phyloP scores from a whole-genome alignment of 2,797 vertebrate species.

The Pyrocephalus nanus region DNA sequence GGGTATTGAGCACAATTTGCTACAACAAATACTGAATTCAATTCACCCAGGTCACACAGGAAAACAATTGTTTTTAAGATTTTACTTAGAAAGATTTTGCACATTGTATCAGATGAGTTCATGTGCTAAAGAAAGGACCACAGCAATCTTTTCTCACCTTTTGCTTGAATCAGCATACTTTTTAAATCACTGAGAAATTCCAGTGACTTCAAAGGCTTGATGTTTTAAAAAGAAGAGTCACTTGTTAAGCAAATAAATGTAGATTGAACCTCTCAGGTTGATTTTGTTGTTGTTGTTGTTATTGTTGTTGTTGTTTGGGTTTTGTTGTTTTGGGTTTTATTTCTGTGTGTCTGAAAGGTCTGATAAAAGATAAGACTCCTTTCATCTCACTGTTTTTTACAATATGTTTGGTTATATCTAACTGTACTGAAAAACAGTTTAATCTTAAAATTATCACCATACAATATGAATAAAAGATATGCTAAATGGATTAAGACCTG shows the following conservation, averaged over 20 bases:
- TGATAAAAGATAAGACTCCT: background rate
- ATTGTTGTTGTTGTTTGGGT: background rate
- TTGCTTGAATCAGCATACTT: background rate
- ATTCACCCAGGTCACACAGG: background rate
- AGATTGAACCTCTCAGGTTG: background rate
- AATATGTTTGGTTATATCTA: background rate
- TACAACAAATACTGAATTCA: conserved; percentile 2
- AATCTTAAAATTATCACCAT: background rate
- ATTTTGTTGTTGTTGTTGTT: background rate
- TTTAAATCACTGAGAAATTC: background rate
- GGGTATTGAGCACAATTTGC: background rate
- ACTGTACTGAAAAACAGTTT: background rate
- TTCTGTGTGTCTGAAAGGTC: background rate
- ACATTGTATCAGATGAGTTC: background rate
- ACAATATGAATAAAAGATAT: background rate
- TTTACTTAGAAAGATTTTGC: background rate
- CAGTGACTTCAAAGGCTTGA: background rate
- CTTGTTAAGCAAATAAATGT: background rate
- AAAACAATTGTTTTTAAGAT: background rate
- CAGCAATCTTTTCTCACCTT: background rate
- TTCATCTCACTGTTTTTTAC: background rate
- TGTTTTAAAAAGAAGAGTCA: background rate
- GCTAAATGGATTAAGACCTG: background rate
- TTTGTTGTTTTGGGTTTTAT: background rate
- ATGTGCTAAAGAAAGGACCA: background rate